Evolutionary conservation across 2,797 vertebrate genomes (phyloP).

Genomic region (Decapterus maruadsi): DNA sequence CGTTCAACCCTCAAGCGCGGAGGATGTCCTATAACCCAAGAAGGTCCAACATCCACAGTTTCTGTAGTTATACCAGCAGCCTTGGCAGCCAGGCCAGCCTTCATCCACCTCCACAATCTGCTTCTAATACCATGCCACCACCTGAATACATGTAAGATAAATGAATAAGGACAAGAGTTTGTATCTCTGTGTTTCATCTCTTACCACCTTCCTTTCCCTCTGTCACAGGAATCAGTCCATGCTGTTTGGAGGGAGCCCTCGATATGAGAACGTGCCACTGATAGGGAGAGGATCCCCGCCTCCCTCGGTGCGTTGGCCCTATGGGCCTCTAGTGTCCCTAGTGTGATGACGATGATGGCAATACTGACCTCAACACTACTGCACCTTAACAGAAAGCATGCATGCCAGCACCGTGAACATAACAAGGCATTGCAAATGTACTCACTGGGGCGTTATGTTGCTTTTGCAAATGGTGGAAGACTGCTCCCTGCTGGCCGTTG

Average conservation of each 20-base stretch:
- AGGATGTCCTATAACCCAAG: slow-evolving; percentile 88
- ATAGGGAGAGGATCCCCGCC: slow-evolving; percentile 96
- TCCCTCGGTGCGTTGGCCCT: slow-evolving; percentile 91
- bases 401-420: slow-evolving; percentile 20
- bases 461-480: slow-evolving; percentile 64
- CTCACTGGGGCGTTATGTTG: background rate
- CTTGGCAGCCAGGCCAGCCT: slow-evolving; percentile 93
- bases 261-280: slow-evolving; percentile 96
- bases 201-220: slow-evolving; percentile 29
- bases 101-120: slow-evolving; percentile 87
- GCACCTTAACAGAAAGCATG: slow-evolving; percentile 51
- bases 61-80: slow-evolving; percentile 96
- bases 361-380: slow-evolving; percentile 44
- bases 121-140: slow-evolving; percentile 87
- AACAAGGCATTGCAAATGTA: slow-evolving; percentile 9
- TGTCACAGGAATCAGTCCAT: slow-evolving; percentile 93
- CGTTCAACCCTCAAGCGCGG: slow-evolving; percentile 93
- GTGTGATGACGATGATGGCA: slow-evolving; percentile 64
- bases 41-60: slow-evolving; percentile 92
- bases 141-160: slow-evolving; percentile 95
- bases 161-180: background rate
- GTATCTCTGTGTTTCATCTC: slow-evolving; percentile 24
- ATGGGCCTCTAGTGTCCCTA: slow-evolving; percentile 68
- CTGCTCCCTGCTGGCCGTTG: slow-evolving; percentile 80
- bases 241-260: slow-evolving; percentile 95